phyloP scores from a whole-genome alignment of 2,113 vertebrate genomes.

The Cathartes aura region DNA sequence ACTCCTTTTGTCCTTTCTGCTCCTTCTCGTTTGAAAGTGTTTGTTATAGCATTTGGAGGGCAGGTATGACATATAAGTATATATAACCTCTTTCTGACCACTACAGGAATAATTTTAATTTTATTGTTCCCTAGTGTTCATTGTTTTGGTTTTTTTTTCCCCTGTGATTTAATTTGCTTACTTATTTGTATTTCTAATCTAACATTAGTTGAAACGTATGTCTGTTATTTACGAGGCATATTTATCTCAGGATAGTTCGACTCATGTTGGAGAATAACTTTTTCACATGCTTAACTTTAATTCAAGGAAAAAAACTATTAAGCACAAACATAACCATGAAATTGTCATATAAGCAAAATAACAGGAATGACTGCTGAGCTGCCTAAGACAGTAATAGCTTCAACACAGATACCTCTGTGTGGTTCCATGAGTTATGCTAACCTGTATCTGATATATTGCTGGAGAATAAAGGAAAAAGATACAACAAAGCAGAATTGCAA shows the following conservation, averaged over 20 bases:
- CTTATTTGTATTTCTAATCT: not conserved
- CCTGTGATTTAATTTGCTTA: not conserved
- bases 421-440: not conserved
- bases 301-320: not conserved
- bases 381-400: not conserved
- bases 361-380: not conserved
- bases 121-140: not conserved
- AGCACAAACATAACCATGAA: not conserved
- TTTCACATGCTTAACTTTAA: not conserved
- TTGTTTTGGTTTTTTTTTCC: accelerated
- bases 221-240: not conserved
- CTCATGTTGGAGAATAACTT: not conserved
- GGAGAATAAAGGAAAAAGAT: not conserved
- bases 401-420: not conserved
- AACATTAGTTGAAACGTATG: not conserved
- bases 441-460: not conserved
- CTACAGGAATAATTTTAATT: not conserved
- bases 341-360: not conserved
- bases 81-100: not conserved
- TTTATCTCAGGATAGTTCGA: not conserved
- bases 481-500: not conserved
- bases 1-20: not conserved
- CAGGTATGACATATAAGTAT: not conserved
- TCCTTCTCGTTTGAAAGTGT: not conserved
- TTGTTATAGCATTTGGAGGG: not conserved